Evolutionary conservation across 2,797 vertebrate genomes (phyloP), one percentile per base, ranked within the genome.

Genomic region (Coilia nasus): DNA sequence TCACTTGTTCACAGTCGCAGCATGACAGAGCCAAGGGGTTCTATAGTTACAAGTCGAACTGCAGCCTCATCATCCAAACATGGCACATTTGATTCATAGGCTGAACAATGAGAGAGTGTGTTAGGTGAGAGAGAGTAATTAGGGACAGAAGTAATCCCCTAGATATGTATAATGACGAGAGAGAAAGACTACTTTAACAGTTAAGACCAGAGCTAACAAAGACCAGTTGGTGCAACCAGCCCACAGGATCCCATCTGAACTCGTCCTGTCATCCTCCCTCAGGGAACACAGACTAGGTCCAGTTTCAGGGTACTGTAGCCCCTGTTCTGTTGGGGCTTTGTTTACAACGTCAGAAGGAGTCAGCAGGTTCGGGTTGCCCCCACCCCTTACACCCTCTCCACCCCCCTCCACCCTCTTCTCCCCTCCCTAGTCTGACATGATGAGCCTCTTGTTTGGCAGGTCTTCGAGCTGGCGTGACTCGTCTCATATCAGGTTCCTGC

Each of bases 401-500:
- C 60, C n/a, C 60, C 23, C 2, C 14, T 10, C 50, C 25, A 31
- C 31, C 28, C 3, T 28, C 14, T 35, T 5, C 50, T 14, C 50
- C 50, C 50, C 50, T 54, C 50, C 14, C 50, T 54, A 19, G 64
- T 44, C 71, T 78, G 35, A 78, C 71, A 78, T 44, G 71, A 78
- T 78, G 71, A 78, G 67, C 14, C 31, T 78, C 15, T 44, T 78
- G 35, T 78, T 44, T 7, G 71, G 35, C 31, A 44, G 71, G 71
- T 78, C 35, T 5, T 44, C 19, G 19, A 44, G 41, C 71, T 78
- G 71, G 71, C 71, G 7, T 78, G 71, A 78, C 71, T 21, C 31
- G 71, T 41, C 71, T 78, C 71, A 54, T 54, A 54, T 54, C 50
- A 78, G 35, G 71, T 78, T 44, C 6, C 71, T 44, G 71, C 19